Base-by-base conservation (phyloP, 1,140 invertebrate genomes). In the Drosophila nasuta region DNA sequence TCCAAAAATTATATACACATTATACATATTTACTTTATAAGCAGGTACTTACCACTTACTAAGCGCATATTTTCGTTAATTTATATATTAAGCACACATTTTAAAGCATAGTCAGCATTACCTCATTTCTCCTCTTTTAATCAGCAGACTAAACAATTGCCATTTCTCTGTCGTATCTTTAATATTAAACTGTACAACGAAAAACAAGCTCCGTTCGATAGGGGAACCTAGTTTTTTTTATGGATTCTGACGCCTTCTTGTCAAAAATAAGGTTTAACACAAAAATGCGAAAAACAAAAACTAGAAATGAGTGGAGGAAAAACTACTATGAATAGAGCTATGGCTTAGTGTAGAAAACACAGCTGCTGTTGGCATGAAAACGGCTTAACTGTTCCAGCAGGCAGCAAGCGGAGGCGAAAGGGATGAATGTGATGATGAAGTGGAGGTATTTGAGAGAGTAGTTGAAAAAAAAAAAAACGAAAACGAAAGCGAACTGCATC, bases 281-380 rank as follows among this genome's bases (percentile, higher is more conserved):
- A 54, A 64, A 54, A 64, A 17, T 54, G 11, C 1, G 1, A 51
- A 38, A 13, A 3, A 28, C 30, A 51, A 41, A n/a, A 17, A 4
- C 2, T 25, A 25, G 8, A 33, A 25, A 25, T 25, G 20, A 25
- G 20, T 33, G 30, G 30, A 10, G 35, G 7, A 48, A 49, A n/a
- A 25, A 25, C 20, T 25, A 51, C 30, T 58, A 35, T 46, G 51
- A 52, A 33, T 35, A 52, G 17, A 60, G 45, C 11, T 8, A 1
- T 33, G 15, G 64, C 38, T 68, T 51, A 15, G 33, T 30, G 8
- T 5, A 6, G 10, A 4, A 41, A 48, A n/a, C 54, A 43, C 67
- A 70, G 67, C 49, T 70, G 56, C 6, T 28, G 43, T 11, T 70
- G 49, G 57, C 58, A 74, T 74, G 15, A 46, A 67, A 67, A 46